Conservation (phyloP, 2,888 invertebrate species). For the Pimpla rufipes region DNA sequence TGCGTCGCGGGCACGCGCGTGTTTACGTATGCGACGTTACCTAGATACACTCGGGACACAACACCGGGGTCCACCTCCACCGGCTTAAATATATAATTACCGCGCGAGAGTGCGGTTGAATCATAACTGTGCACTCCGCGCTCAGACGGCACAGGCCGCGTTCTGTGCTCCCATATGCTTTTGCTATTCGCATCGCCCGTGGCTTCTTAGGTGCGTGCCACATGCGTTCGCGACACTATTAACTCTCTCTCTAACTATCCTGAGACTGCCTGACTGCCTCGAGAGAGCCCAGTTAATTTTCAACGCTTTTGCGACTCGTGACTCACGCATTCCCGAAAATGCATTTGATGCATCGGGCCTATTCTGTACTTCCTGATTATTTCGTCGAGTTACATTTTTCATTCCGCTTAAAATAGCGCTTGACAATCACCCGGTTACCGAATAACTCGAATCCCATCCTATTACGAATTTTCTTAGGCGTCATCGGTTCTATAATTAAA, state of each 20-base stretch:
- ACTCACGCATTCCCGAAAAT: constrained; percentile 62
- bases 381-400: constrained; percentile 1
- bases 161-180: constrained; percentile 39
- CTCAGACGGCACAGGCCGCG: constrained; percentile 38
- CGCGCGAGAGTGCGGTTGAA: constrained; percentile 68
- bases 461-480: too few relatives aligned
- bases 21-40: constrained; percentile 46
- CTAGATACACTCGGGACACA: constrained; percentile 52
- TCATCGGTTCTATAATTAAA: too few relatives aligned
- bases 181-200: constrained; percentile 60
- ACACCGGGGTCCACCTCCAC: constrained; percentile 23
- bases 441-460: background rate
- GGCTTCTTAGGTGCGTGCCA: constrained; percentile 62
- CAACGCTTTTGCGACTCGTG: constrained; percentile 54
- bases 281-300: constrained; percentile 44
- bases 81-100: constrained; percentile 72
- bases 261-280: constrained; percentile 19
- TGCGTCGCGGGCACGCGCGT: constrained; percentile 4
- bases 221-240: constrained; percentile 64
- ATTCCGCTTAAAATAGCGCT: background rate
- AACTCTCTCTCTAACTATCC: constrained; percentile 41
- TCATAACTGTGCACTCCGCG: constrained; percentile 68
- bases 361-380: constrained; percentile 47
- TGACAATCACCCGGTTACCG: too few relatives aligned
- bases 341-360: constrained; percentile 32